phyloP scores from a whole-genome alignment of 2,113 vertebrate species.

The Corvus hawaiiensis region DNA sequence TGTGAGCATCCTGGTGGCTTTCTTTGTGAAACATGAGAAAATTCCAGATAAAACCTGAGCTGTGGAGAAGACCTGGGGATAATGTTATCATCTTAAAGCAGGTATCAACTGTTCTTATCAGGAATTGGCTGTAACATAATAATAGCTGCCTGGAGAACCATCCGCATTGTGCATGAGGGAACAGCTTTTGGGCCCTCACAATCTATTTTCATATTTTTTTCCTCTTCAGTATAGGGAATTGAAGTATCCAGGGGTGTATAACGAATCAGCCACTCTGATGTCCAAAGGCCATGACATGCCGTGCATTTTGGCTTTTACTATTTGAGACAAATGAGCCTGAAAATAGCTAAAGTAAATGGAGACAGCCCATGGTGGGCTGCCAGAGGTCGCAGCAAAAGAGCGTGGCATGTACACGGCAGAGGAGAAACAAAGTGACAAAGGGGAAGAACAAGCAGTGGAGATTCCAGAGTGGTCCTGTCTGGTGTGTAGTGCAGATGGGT shows the following conservation, averaged over 20 bases:
- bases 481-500: neutral
- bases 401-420: neutral
- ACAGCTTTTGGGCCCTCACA: neutral
- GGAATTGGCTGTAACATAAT: neutral
- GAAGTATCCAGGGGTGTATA: neutral
- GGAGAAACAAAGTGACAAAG: neutral
- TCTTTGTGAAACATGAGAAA: neutral
- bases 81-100: neutral
- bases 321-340: neutral
- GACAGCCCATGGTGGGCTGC: neutral
- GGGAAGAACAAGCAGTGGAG: neutral
- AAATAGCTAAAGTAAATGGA: neutral
- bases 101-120: neutral
- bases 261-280: neutral
- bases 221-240: neutral
- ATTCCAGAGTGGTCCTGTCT: neutral
- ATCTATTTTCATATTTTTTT: neutral
- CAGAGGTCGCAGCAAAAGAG: neutral
- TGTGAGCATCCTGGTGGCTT: neutral
- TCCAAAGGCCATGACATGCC: neutral
- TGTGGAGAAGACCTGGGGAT: neutral
- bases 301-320: neutral
- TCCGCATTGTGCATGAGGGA: neutral
- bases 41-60: neutral
- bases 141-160: neutral